A percentile compares a stretch with the other conserved stretches of the same genome.
Conservation (phyloP, 2,113 vertebrate species). For the Raja brachyura region DNA sequence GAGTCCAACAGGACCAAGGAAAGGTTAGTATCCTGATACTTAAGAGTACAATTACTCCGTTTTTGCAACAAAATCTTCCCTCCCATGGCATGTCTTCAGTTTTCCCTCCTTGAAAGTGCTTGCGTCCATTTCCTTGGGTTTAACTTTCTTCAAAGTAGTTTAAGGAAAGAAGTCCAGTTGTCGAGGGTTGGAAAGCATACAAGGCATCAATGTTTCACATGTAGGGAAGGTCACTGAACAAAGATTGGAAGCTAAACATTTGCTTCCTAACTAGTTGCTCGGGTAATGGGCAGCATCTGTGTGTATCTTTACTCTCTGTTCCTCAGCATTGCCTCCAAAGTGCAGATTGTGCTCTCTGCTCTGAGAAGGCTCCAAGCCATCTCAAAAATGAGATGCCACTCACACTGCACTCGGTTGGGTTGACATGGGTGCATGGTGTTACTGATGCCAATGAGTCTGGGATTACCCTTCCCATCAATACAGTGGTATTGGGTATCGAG, state of each 20-base stretch:
- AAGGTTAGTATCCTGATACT: neutral
- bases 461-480: neutral
- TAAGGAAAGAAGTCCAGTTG: neutral
- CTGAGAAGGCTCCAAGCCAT: too few species aligned
- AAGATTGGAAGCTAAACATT: neutral
- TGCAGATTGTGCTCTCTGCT: neutral
- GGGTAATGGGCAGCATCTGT: neutral
- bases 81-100: neutral
- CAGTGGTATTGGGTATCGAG: neutral
- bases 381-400: neutral
- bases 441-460: neutral
- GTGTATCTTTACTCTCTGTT: neutral
- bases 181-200: neutral
- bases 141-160: neutral
- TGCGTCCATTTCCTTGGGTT: neutral
- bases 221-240: neutral
- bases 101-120: neutral
- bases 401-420: neutral
- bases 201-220: neutral
- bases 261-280: neutral
- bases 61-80: neutral
- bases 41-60: neutral
- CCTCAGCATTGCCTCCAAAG: neutral
- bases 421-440: neutral
- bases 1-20: neutral